phyloP scores from a whole-genome alignment of 1,140 invertebrate genomes.

The Papilio polyxenes region DNA sequence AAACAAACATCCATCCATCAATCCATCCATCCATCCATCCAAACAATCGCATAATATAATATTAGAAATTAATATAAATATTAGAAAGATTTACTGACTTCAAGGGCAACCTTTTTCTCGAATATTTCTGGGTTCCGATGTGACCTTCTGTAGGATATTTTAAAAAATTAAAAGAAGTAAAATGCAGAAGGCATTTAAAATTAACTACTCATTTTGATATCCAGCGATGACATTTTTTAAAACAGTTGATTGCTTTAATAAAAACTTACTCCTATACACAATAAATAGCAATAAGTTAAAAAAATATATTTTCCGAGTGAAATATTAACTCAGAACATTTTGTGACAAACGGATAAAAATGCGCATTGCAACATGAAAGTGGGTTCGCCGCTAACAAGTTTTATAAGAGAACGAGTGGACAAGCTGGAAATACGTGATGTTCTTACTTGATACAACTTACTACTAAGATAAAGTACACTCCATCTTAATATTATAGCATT shows the following conservation, averaged over 20 bases:
- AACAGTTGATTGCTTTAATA: not conserved
- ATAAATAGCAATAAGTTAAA: not conserved
- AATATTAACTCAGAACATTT: not conserved
- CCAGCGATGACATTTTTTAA: no score
- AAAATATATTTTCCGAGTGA: not conserved
- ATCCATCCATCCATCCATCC: no score
- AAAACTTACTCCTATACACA: not conserved
- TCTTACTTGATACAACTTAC: not conserved
- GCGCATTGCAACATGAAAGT: slow-evolving; percentile 11
- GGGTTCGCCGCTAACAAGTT: slow-evolving; percentile 6
- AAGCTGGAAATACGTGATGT: slow-evolving; percentile 6
- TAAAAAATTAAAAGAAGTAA: no score
- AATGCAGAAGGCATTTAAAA: no score
- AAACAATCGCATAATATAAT: no score
- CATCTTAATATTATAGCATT: not conserved
- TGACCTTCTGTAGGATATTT: no score
- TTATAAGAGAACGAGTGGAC: slow-evolving; percentile 19
- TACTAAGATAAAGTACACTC: not conserved
- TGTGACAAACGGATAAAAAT: slow-evolving; percentile 2
- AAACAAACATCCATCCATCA: no score
- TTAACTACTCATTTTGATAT: no score
- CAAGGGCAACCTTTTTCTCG: no score
- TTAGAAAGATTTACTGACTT: no score
- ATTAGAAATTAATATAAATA: no score
- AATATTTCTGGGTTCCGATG: no score